A percentile compares a stretch with the other conserved stretches of the same genome.
Evolutionary conservation across 2,113 vertebrate genomes (phyloP).

Genomic region (Antigone vipio): DNA sequence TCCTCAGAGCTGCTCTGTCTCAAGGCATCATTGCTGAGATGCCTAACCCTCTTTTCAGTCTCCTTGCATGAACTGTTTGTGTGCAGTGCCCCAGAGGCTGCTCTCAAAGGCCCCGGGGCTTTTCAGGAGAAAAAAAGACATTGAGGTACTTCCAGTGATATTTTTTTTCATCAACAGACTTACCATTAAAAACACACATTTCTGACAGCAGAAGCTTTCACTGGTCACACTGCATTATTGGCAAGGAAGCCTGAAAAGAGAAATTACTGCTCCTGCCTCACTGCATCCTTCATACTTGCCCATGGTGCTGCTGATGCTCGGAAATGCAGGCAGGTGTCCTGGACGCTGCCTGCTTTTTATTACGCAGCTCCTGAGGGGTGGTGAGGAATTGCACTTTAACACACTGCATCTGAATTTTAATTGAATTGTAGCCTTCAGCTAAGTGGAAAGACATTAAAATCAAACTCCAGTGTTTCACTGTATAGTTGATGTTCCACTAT

Average conservation of each 20-base stretch:
- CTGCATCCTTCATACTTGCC: neutral
- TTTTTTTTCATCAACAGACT: neutral
- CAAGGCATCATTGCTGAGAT: neutral
- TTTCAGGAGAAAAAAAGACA: neutral
- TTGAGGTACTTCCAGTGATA: neutral
- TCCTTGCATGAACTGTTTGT: neutral
- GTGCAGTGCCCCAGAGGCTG: neutral
- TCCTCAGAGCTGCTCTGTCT: neutral
- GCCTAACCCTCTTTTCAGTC: neutral
- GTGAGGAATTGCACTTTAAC: neutral
- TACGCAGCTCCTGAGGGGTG: neutral
- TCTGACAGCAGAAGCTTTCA: neutral
- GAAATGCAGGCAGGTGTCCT: neutral
- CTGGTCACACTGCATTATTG: neutral
- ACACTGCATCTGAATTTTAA: constrained; percentile 47
- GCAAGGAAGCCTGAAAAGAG: neutral
- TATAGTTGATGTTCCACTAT: neutral
- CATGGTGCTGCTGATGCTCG: neutral
- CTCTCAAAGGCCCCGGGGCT: neutral
- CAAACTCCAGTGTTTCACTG: constrained; percentile 2
- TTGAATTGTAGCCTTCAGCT: constrained; percentile 43
- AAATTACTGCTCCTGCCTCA: neutral
- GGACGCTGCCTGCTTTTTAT: neutral
- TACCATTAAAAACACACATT: neutral
- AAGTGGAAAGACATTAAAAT: constrained; percentile 56